Evolutionary conservation across 1,140 invertebrate genomes (phyloP).

Genomic region (Drosophila biarmipes): DNA sequence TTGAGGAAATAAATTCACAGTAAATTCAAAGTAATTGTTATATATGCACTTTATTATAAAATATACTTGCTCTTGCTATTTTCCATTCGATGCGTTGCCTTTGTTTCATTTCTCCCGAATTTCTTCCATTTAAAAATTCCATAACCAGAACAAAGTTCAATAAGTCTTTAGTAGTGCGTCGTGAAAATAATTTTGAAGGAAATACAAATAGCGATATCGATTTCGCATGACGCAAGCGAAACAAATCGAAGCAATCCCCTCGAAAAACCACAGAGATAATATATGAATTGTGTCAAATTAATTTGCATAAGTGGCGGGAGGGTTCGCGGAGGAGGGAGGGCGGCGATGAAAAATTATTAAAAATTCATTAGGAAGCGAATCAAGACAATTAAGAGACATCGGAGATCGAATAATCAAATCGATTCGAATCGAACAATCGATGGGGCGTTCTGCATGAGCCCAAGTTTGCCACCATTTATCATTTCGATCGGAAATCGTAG

Average conservation of each 20-base stretch:
- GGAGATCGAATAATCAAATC: constrained; percentile 53
- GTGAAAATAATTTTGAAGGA: neutral
- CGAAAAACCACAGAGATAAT: constrained; percentile 19
- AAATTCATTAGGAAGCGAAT: constrained; percentile 69
- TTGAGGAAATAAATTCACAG: neutral
- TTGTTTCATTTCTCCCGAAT: neutral
- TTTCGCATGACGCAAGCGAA: constrained; percentile 43
- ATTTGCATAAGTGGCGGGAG: constrained; percentile 56
- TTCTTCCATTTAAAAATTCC: neutral
- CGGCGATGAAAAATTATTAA: constrained; percentile 53
- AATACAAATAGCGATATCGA: constrained; percentile 2
- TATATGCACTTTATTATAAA: no score
- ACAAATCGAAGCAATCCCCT: constrained; percentile 20
- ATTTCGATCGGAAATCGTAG: constrained; percentile 19
- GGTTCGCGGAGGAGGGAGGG: neutral
- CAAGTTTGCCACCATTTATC: constrained; percentile 31
- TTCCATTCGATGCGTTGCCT: neutral
- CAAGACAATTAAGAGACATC: constrained; percentile 67
- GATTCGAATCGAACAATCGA: constrained; percentile 58
- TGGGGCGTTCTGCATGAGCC: constrained; percentile 29
- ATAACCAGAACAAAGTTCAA: neutral
- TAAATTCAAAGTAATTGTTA: no score
- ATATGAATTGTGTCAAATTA: constrained; percentile 65
- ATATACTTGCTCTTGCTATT: no score
- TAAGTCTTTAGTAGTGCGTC: constrained; percentile 2